phyloP scores from a whole-genome alignment of 2,797 vertebrate species.

The Mustela erminea region DNA sequence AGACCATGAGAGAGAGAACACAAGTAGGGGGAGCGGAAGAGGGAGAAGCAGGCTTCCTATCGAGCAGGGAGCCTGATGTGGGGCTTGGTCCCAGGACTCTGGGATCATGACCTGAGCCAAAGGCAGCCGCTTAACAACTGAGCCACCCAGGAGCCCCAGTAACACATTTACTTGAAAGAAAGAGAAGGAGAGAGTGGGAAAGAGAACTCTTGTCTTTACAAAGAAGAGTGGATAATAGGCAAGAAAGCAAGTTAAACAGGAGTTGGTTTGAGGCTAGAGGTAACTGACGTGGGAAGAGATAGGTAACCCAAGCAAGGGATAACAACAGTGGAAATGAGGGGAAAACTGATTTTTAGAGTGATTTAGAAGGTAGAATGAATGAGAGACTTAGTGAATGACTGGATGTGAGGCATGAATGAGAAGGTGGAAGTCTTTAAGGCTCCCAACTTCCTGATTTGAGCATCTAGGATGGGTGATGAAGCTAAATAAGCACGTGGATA shows the following conservation, averaged over 20 bases:
- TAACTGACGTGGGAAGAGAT: background rate
- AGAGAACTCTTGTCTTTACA: background rate
- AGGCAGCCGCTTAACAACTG: too few relatives aligned
- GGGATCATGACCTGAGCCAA: too few relatives aligned
- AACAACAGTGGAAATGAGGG: background rate
- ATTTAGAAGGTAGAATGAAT: background rate
- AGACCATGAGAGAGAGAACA: too few relatives aligned
- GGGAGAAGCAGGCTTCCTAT: too few relatives aligned
- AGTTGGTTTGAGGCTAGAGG: background rate
- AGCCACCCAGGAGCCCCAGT: background rate
- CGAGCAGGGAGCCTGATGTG: too few relatives aligned
- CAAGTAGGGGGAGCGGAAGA: too few relatives aligned
- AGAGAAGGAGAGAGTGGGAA: background rate
- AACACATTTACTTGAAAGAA: background rate
- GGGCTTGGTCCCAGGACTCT: too few relatives aligned
- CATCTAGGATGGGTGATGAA: background rate
- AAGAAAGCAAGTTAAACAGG: slow-evolving; percentile 48
- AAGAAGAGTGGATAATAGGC: background rate
- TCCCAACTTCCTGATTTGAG: background rate
- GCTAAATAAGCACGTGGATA: background rate
- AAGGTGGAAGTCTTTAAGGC: background rate
- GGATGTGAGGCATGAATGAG: background rate
- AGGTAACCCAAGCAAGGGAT: background rate
- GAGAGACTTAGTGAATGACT: background rate
- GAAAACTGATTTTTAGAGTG: background rate